Evolutionary conservation across 2,113 vertebrate genomes (phyloP), one percentile per base, ranked within the genome.

Genomic region (Embiotoca jacksoni): DNA sequence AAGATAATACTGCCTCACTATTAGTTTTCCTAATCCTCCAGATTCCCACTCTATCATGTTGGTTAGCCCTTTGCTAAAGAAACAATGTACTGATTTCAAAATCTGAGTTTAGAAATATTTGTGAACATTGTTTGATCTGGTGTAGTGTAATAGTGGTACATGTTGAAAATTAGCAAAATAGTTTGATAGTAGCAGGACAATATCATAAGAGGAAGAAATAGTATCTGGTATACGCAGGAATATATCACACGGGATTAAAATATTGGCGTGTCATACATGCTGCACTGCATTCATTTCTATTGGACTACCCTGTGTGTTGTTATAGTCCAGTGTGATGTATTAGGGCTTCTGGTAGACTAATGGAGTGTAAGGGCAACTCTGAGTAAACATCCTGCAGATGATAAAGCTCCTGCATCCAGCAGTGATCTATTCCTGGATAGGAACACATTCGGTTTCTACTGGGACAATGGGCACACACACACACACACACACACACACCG

Each of bases 381-480:
- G 87, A 82, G 84, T 87, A 87, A 91, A 88, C 82, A 89, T 88
- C 70, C 73, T 46, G 70, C 74, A 76, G 72, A 86, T 88, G 88
- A 92, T 91, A 78, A 89, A 90, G 78, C 84, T 87, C 69, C 85
- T 78, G 80, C 36, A 81, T 80, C 82, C 76, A 84, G 77, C 75
- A 66, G 80, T 81, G 84, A 88, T 90, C 85, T 89, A 90, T 89
- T 91, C 69, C 66, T 72, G 77, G 81, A 81, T 61, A 75, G 76
- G 65, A 83, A 65, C 75, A 83, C 65, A 81, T 73, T 82, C 61
- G 69, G 64, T 86, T 86, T 85, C 81, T 80, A 49, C 75, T 72
- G 73, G 80, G 63, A 88, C 64, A 67, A 85, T 61, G 41, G 56
- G 59, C 68, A 11, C 47, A 44, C 58, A 68, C 36, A 65, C 46